A percentile compares a stretch with the other conserved stretches of the same genome.
Conservation (phyloP, 2,888 invertebrate genomes). For the Clunio marinus region DNA sequence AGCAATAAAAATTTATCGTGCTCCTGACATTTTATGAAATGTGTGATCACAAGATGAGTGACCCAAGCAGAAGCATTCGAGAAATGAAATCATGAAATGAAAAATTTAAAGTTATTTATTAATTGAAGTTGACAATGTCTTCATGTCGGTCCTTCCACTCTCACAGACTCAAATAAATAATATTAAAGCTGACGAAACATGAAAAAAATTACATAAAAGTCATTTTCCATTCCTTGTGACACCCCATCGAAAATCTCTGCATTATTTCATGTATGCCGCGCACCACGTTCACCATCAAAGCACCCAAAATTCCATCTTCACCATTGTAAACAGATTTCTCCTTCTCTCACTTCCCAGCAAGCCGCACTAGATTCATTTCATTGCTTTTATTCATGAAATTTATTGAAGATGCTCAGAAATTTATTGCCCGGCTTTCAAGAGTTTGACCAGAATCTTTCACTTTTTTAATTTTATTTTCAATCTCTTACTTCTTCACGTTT, state of each 20-base stretch:
- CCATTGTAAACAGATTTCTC: neutral
- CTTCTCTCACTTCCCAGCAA: neutral
- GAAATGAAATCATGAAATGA: neutral
- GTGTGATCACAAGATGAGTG: neutral
- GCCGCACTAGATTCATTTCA: neutral
- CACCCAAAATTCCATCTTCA: neutral
- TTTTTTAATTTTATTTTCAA: neutral
- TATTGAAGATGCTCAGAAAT: neutral
- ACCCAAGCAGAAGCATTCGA: neutral
- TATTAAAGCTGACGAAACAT: too few species aligned
- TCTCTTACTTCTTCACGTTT: neutral
- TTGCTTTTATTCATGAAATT: neutral
- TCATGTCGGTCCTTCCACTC: neutral
- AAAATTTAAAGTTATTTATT: too few species aligned
- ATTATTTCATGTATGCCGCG: neutral
- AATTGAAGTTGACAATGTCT: too few species aligned
- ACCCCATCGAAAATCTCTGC: neutral
- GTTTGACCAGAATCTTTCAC: constrained; percentile 1
- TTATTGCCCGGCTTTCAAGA: constrained; percentile 4
- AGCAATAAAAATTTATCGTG: constrained; percentile 18
- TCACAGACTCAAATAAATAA: too few species aligned
- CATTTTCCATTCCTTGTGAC: neutral
- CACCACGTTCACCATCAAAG: neutral
- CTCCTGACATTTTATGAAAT: constrained; percentile 23
- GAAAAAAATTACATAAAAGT: neutral